These are phyloP conservation scores for Probosciger aterrimus DNA, from an alignment of 2,113 vertebrate genomes.

Conservation along the genomic window DNA sequence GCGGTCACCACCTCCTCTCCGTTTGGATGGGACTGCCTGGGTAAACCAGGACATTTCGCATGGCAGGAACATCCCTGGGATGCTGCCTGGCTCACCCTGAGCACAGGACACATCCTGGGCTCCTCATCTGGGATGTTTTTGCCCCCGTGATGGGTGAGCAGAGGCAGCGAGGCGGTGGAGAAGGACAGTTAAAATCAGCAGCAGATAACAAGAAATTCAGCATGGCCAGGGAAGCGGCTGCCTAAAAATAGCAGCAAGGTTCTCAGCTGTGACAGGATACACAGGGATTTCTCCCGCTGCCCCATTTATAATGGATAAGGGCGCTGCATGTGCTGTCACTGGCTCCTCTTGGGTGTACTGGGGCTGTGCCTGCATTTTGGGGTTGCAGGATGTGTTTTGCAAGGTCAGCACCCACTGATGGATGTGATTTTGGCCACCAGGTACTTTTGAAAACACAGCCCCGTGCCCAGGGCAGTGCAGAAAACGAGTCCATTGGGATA, in stretches of 20 bases:
- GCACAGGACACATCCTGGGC: accelerated
- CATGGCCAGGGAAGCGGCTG: accelerated
- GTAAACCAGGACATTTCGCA: not conserved
- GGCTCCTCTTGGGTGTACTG: not conserved
- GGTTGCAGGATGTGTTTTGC: not conserved
- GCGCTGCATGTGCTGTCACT: accelerated
- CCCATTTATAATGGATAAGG: conserved; percentile 5
- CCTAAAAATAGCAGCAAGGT: conserved; percentile 55
- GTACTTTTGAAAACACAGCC: not conserved
- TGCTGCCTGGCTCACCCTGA: not conserved
- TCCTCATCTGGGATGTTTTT: accelerated
- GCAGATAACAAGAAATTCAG: not conserved
- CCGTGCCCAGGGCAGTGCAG: not conserved
- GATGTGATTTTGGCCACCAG: not conserved
- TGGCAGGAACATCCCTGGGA: not conserved
- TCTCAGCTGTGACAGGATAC: not conserved
- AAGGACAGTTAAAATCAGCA: not conserved
- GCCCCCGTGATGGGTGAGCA: not conserved
- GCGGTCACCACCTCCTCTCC: accelerated
- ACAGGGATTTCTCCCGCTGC: not conserved
- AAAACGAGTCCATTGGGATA: not conserved
- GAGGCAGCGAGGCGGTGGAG: not conserved
- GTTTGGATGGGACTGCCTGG: not conserved
- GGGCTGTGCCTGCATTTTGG: not conserved
- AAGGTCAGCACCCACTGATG: not conserved